Evolutionary conservation across 2,888 invertebrate genomes (phyloP).

Genomic region (Stenoptilia bipunctidactyla): DNA sequence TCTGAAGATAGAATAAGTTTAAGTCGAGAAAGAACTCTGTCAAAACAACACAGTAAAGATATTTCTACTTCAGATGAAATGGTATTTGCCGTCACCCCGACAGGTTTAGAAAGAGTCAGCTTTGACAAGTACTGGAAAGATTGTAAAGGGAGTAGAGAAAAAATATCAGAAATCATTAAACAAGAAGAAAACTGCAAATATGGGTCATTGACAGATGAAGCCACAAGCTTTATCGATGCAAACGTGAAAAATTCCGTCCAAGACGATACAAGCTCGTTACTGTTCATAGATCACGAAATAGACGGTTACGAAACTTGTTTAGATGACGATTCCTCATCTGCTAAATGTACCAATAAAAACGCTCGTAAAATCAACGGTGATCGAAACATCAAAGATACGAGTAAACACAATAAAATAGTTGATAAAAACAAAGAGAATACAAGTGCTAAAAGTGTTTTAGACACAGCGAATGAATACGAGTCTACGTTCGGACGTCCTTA

Average conservation of each 20-base stretch:
- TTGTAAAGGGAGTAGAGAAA: slow-evolving; percentile 29
- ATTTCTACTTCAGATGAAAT: slow-evolving; percentile 66
- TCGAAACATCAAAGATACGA: slow-evolving; percentile 47
- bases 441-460: slow-evolving; percentile 37
- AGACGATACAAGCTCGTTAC: slow-evolving; percentile 45
- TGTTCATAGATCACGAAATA: slow-evolving; percentile 63
- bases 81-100: slow-evolving; percentile 66
- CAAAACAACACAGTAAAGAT: slow-evolving; percentile 62
- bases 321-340: slow-evolving; percentile 67
- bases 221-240: slow-evolving; percentile 36
- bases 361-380: slow-evolving; percentile 50
- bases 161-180: slow-evolving; percentile 31
- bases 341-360: slow-evolving; percentile 41
- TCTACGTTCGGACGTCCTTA: slow-evolving; percentile 42
- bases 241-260: slow-evolving; percentile 47
- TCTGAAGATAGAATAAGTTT: slow-evolving; percentile 31
- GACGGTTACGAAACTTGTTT: slow-evolving; percentile 75
- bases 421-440: slow-evolving; percentile 44
- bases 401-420: slow-evolving; percentile 53
- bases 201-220: slow-evolving; percentile 44
- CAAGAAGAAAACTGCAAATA: slow-evolving; percentile 60
- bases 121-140: slow-evolving; percentile 65
- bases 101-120: slow-evolving; percentile 62
- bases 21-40: slow-evolving; percentile 34
- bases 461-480: slow-evolving; percentile 30